Evolutionary conservation across 2,797 vertebrate genomes (phyloP).

Genomic region (Pangasius macronema): DNA sequence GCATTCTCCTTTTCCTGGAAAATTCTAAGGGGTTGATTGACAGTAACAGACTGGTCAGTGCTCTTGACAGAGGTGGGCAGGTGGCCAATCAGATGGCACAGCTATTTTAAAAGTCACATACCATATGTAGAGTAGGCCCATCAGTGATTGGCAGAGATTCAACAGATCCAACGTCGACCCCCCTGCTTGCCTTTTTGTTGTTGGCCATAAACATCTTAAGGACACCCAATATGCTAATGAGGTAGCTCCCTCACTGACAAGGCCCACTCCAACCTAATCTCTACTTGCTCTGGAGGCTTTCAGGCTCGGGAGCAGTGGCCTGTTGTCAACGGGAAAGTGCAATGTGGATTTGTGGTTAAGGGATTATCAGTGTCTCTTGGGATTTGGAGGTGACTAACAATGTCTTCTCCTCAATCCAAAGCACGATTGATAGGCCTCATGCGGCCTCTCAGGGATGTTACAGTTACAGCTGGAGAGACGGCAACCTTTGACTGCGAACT

Average conservation of each 20-base stretch:
- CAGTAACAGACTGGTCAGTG: slow-evolving; percentile 69
- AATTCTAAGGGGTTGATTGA: slow-evolving; percentile 77
- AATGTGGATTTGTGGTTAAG: slow-evolving; percentile 75
- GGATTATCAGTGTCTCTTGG: slow-evolving; percentile 63
- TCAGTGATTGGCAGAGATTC: slow-evolving; percentile 79
- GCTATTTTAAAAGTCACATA: slow-evolving; percentile 92
- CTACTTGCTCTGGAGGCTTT: slow-evolving; percentile 77
- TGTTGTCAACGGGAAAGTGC: slow-evolving; percentile 72
- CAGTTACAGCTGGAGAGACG: slow-evolving; percentile 95
- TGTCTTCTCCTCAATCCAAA: slow-evolving; percentile 86
- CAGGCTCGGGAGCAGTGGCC: slow-evolving; percentile 68
- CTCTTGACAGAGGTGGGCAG: slow-evolving; percentile 71
- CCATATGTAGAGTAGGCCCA: slow-evolving; percentile 85
- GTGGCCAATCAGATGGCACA: slow-evolving; percentile 77
- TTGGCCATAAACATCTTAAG: slow-evolving; percentile 78
- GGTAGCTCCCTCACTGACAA: slow-evolving; percentile 66
- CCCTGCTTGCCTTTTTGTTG: slow-evolving; percentile 70
- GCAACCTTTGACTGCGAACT: slow-evolving; percentile 97
- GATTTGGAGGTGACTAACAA: slow-evolving; percentile 76
- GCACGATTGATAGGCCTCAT: slow-evolving; percentile 87
- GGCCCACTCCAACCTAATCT: slow-evolving; percentile 61
- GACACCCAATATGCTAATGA: slow-evolving; percentile 80
- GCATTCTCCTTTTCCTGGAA: slow-evolving; percentile 78
- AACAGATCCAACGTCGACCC: slow-evolving; percentile 64
- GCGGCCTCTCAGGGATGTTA: slow-evolving; percentile 88